Percentiles rank a stretch among this genome's conserved stretches.
Evolutionary conservation across 2,888 invertebrate genomes (phyloP).

Genomic region (Clusia tigrina): DNA sequence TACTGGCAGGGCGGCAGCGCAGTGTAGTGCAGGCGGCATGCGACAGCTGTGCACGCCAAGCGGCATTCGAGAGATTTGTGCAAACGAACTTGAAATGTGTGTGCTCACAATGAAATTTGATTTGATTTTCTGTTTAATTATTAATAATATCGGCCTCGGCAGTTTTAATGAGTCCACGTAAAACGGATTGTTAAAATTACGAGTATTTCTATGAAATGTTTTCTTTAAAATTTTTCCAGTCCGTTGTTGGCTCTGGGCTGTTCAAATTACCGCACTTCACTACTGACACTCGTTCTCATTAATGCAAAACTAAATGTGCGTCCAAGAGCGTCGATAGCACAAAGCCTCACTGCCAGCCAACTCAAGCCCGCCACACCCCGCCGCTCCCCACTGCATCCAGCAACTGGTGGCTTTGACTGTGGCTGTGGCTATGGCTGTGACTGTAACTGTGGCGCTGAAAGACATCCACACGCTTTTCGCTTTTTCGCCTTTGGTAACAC

Average conservation of each 20-base stretch:
- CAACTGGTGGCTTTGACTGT: conserved; percentile 30
- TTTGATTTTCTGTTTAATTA: background rate
- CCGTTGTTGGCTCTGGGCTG: too few species aligned
- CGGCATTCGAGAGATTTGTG: too few species aligned
- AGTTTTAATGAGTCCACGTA: too few species aligned
- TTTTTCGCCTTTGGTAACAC: background rate
- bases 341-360: conserved; percentile 25
- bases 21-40: conserved; percentile 20
- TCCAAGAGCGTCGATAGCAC: conserved; percentile 31
- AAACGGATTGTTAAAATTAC: too few species aligned
- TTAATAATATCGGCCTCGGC: too few species aligned
- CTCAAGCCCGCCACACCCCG: background rate
- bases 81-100: too few species aligned
- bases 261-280: conserved; percentile 21
- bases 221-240: conserved; percentile 7
- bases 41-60: too few species aligned
- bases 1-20: conserved; percentile 25
- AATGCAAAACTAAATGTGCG: conserved; percentile 60
- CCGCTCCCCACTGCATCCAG: background rate
- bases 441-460: background rate
- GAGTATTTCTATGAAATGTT: too few species aligned
- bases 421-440: conserved; percentile 24
- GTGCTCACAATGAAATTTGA: background rate
- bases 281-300: conserved; percentile 59
- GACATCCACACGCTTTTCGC: background rate